phyloP scores from a whole-genome alignment of 2,888 invertebrate genomes.

The Cantharis flavilabris region DNA sequence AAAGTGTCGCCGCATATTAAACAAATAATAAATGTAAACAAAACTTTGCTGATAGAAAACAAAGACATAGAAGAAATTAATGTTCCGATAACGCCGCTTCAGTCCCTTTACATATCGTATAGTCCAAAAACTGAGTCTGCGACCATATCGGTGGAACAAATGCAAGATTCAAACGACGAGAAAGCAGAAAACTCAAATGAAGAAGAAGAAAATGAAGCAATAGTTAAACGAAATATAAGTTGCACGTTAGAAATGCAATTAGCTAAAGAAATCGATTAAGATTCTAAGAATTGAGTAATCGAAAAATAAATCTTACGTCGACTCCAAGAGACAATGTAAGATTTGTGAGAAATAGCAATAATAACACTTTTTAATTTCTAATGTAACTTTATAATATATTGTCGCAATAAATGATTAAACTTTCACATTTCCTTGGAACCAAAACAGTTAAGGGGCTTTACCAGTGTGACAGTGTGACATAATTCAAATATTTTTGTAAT shows the following conservation, averaged over 20 bases:
- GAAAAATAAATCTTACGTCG: no score
- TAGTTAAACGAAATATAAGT: conserved; percentile 35
- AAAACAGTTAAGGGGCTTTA: no score
- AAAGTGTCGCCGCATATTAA: not conserved
- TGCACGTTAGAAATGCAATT: conserved; percentile 54
- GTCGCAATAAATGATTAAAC: not conserved
- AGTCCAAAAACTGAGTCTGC: not conserved
- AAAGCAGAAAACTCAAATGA: not conserved
- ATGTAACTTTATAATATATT: not conserved
- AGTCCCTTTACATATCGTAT: not conserved
- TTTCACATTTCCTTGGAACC: no score
- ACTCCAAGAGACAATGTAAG: no score
- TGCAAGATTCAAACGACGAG: not conserved
- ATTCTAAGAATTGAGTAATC: not conserved
- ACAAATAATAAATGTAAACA: not conserved
- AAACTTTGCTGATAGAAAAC: not conserved
- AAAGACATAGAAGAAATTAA: not conserved
- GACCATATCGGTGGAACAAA: not conserved
- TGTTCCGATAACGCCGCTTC: not conserved
- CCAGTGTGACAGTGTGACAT: no score
- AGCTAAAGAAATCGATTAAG: conserved; percentile 39
- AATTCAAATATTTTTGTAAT: no score
- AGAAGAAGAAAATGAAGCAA: conserved; percentile 15
- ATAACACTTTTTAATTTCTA: not conserved
- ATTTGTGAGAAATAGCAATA: not conserved